These are phyloP conservation scores for Dicrurus megarhynchus DNA, from an alignment of 2,113 vertebrate species.

Conservation along the genomic window DNA sequence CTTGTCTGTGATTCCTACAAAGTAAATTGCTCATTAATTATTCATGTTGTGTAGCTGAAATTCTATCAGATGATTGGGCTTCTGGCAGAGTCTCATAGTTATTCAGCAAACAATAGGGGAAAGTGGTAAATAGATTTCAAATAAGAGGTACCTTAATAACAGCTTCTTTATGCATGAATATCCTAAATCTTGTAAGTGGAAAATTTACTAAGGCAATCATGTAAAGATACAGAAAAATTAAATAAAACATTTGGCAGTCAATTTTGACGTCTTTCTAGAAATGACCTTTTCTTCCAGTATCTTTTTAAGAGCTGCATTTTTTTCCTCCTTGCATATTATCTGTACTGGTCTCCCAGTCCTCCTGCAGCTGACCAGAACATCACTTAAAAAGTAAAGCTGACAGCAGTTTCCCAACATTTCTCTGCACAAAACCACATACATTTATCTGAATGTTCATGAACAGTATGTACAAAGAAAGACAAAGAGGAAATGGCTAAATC, in stretches of 20 bases:
- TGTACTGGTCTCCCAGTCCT: not conserved
- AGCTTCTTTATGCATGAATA: not conserved
- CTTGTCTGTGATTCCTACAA: not conserved
- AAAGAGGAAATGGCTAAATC: slow-evolving; percentile 29
- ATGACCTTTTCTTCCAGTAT: not conserved
- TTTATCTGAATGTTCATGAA: slow-evolving; percentile 64
- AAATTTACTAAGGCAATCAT: not conserved
- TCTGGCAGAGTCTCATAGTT: not conserved
- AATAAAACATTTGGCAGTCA: not conserved
- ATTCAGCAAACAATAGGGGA: not conserved
- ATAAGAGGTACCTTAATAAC: not conserved
- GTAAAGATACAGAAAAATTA: not conserved
- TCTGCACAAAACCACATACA: slow-evolving; percentile 31
- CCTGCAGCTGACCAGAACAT: slow-evolving; percentile 14
- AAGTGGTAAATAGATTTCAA: not conserved
- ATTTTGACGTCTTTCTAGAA: not conserved
- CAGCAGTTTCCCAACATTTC: slow-evolving; percentile 1
- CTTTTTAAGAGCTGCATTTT: not conserved
- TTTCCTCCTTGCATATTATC: not conserved
- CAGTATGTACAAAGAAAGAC: slow-evolving; percentile 31
- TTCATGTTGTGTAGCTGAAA: not conserved
- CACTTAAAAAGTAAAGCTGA: not conserved
- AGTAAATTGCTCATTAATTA: not conserved
- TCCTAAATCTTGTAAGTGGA: not conserved
- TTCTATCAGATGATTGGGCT: not conserved